Base-by-base conservation (phyloP, 2,888 invertebrate genomes). In the Drosophila prostipennis region DNA sequence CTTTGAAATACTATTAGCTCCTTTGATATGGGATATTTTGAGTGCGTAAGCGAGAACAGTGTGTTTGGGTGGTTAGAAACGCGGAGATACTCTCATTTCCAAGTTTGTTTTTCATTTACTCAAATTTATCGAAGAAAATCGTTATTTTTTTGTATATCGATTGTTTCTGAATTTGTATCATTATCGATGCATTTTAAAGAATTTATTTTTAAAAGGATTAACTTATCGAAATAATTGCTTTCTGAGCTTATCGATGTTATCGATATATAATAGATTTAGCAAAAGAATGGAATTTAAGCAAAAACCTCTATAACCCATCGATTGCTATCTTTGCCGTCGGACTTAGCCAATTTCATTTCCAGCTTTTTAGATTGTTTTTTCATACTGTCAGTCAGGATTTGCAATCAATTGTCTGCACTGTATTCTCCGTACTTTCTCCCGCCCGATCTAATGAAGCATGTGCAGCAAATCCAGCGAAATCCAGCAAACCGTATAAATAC, bases 401-500 rank as follows among this genome's bases (percentile, higher is more conserved):
- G 19, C 3, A 23, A 26, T 23, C 68, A n/a, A 67, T 37, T 16
- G 64, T 53, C 42, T 42, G 52, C 53, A 43, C 36, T 45, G 68
- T 53, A 23, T 11, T 29, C 26, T 10, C 26, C 23, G 29, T 10
- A 65, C 36, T 36, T 19, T 63, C 63, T 46, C 48, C 49, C 64
- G 42, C 14, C 37, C 4, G 45, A 29, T 51, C 87, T 87, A 85
- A 85, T 85, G 84, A 85, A 85, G 76, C 79, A 70, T 76, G 57
- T 70, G 76, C 76, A 54, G 58, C 60, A 76, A 83, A 83, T 79
- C 69, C 70, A 55, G 60, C 64, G 53, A 74, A 73, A 79, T 71
- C 51, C 60, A 79, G 52, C 79, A 76, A 85, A 74, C 73, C 84
- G 74, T 67, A 78, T 73, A 86, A 72, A 84, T 88, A 76, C 83